Evolutionary conservation across 92 coral and sea anemone species (phyloP).

Genomic region (Epizoanthus ramosus): DNA sequence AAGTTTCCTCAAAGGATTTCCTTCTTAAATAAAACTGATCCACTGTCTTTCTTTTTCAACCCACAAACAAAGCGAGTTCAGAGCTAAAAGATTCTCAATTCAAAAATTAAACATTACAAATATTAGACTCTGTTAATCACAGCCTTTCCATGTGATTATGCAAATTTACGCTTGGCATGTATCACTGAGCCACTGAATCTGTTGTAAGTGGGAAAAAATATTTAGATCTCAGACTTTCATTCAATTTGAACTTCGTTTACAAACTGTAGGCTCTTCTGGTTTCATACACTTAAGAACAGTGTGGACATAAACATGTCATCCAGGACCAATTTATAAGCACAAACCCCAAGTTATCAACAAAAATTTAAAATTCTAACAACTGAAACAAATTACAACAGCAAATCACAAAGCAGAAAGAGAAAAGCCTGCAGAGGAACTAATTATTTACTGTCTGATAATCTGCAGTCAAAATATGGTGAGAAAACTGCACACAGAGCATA

Average conservation of each 20-base stretch:
- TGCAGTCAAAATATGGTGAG: slow-evolving; percentile 23
- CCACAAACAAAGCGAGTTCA: background rate
- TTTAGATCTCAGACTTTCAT: background rate
- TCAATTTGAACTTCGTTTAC: slow-evolving; percentile 4
- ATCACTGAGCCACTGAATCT: slow-evolving; percentile 13
- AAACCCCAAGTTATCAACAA: slow-evolving; percentile 33
- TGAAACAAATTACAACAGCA: slow-evolving; percentile 50
- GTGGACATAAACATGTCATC: background rate
- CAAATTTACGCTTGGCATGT: slow-evolving; percentile 9
- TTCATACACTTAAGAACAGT: background rate
- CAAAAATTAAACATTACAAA: slow-evolving; percentile 23
- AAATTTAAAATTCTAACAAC: slow-evolving; percentile 37
- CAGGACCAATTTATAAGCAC: slow-evolving; percentile 22
- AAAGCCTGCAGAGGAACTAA: slow-evolving; percentile 32
- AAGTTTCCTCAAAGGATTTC: background rate
- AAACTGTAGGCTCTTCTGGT: slow-evolving; percentile 3
- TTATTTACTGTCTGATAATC: slow-evolving; percentile 27
- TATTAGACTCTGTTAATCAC: slow-evolving; percentile 1
- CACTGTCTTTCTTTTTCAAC: slow-evolving; percentile 8
- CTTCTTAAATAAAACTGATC: slow-evolving; percentile 2
- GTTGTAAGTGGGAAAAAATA: background rate
- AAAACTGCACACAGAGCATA: slow-evolving; percentile 1
- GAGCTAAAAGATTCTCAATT: background rate
- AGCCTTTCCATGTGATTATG: slow-evolving; percentile 2
- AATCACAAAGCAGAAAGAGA: slow-evolving; percentile 43